Evolutionary conservation across 53 echinoderm and acorn worm genomes (phyloP).

Genomic region (Patiria pectinifera): DNA sequence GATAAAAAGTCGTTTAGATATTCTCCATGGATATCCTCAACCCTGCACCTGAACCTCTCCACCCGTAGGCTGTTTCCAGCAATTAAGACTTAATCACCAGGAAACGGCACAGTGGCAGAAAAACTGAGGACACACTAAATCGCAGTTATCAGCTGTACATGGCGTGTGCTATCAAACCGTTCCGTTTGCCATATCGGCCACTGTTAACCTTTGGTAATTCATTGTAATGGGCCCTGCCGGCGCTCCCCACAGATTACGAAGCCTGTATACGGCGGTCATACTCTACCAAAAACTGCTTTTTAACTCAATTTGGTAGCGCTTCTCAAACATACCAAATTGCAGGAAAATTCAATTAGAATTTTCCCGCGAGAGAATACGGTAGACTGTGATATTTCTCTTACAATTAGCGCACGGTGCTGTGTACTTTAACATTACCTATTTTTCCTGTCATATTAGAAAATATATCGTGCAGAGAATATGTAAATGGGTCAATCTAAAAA

Average conservation of each 20-base stretch:
- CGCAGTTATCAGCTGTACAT: not conserved
- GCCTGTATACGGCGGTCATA: not conserved
- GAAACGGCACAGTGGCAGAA: not conserved
- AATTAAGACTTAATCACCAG: not conserved
- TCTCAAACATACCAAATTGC: not conserved
- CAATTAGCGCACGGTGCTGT: not conserved
- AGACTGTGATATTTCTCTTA: not conserved
- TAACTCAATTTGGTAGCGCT: not conserved
- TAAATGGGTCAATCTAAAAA: too few relatives aligned
- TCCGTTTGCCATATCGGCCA: not conserved
- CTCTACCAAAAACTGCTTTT: not conserved
- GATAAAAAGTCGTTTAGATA: too few relatives aligned
- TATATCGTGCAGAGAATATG: too few relatives aligned
- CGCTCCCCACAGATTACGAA: not conserved
- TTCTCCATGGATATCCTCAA: too few relatives aligned
- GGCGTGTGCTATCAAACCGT: not conserved
- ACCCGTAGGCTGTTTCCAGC: too few relatives aligned
- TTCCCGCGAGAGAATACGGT: not conserved
- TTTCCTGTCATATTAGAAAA: too few relatives aligned
- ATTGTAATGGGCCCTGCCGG: not conserved
- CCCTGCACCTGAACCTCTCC: too few relatives aligned
- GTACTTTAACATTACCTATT: too few relatives aligned
- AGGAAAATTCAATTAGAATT: not conserved
- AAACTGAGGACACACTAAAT: not conserved
- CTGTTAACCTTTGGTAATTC: not conserved